These are phyloP conservation scores for Peromyscus melanophrys DNA, from an alignment of 2,797 vertebrate genomes.

Conservation along the genomic window DNA sequence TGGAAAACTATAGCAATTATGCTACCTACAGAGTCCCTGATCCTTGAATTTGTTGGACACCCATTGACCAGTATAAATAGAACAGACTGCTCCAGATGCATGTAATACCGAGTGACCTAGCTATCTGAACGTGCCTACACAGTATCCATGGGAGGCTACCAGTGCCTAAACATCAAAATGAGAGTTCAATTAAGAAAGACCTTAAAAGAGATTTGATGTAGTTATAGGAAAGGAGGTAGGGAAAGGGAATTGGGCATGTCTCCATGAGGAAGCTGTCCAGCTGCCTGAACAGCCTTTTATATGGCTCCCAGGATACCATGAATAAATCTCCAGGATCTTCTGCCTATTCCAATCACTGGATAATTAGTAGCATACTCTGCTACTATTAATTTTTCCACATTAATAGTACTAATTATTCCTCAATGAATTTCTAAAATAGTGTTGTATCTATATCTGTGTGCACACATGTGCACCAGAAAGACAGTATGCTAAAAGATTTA, in stretches of 20 bases:
- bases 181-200: background rate
- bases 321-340: background rate
- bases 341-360: background rate
- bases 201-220: background rate
- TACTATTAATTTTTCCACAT: conserved; percentile 15
- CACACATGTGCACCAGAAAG: background rate
- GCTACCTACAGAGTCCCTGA: background rate
- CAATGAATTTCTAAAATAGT: conserved; percentile 15
- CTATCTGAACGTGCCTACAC: background rate
- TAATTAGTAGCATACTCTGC: conserved; percentile 5
- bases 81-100: background rate
- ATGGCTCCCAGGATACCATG: background rate
- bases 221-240: background rate
- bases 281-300: background rate
- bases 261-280: background rate
- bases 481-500: background rate
- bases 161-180: background rate
- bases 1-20: background rate
- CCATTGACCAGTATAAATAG: background rate
- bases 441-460: background rate
- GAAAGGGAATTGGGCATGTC: background rate
- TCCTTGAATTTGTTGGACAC: background rate
- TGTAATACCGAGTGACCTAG: background rate
- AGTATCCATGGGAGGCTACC: fast-evolving
- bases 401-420: background rate